These are phyloP conservation scores for Chloroclysta siterata DNA, from an alignment of 2,888 invertebrate species.

Conservation along the genomic window DNA sequence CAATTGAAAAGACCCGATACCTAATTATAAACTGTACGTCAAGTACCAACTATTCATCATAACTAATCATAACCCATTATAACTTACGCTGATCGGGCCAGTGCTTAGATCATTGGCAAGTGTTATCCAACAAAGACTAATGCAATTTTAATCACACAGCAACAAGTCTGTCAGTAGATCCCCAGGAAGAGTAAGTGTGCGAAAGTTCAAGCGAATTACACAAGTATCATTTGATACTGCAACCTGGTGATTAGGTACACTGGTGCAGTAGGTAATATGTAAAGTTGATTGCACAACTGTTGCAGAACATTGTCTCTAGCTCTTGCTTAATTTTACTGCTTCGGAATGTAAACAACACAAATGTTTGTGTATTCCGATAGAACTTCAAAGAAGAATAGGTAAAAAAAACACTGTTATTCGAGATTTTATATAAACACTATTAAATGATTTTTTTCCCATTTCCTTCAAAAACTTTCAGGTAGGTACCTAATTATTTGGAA, in stretches of 20 bases:
- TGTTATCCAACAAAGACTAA: conserved; percentile 43
- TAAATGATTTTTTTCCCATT: too few species aligned
- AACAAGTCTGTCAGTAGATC: conserved; percentile 34
- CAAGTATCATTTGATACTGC: conserved; percentile 64
- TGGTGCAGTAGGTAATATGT: conserved; percentile 58
- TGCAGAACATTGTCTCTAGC: conserved; percentile 46
- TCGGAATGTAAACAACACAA: conserved; percentile 16
- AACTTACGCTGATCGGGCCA: conserved; percentile 11
- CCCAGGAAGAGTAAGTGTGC: conserved; percentile 50
- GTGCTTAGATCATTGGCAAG: background rate
- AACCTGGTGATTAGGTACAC: conserved; percentile 38
- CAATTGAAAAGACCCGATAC: conserved; percentile 16
- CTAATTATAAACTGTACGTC: conserved; percentile 16
- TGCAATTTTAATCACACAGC: conserved; percentile 45
- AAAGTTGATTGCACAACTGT: conserved; percentile 56
- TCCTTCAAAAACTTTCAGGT: too few species aligned
- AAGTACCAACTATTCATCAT: conserved; percentile 13
- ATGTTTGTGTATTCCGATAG: background rate
- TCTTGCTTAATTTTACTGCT: conserved; percentile 23
- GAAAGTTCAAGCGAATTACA: conserved; percentile 61
- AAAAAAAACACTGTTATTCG: too few species aligned
- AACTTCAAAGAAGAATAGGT: background rate
- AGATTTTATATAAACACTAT: too few species aligned
- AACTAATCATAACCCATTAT: conserved; percentile 12
- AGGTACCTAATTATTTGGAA: too few species aligned